phyloP scores from a whole-genome alignment of 2,113 vertebrate genomes.

The Toxotes jaculatrix region DNA sequence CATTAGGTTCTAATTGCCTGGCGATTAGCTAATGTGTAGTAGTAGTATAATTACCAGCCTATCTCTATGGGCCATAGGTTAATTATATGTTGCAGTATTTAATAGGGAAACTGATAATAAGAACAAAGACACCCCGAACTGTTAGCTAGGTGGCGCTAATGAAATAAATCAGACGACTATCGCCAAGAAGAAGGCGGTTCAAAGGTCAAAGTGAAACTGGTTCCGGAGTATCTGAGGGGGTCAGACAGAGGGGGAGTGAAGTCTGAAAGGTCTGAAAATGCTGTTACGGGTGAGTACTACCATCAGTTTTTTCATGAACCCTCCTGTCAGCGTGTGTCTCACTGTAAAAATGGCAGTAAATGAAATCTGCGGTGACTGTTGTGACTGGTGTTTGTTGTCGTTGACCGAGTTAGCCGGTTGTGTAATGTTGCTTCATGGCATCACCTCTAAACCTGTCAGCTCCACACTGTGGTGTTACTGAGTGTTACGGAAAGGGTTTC shows the following conservation, averaged over 20 bases:
- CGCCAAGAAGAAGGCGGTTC: background rate
- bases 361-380: accelerated
- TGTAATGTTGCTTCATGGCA: conserved; percentile 18
- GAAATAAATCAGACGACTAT: background rate
- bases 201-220: background rate
- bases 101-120: too few relatives aligned
- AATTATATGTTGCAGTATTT: too few relatives aligned
- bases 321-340: accelerated
- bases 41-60: too few relatives aligned
- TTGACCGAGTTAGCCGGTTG: conserved; percentile 16
- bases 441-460: background rate
- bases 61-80: too few relatives aligned
- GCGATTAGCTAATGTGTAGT: too few relatives aligned
- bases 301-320: accelerated
- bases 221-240: conserved; percentile 69
- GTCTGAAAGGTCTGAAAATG: conserved; percentile 61
- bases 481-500: too few relatives aligned
- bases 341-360: accelerated
- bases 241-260: conserved; percentile 35
- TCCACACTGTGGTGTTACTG: too few relatives aligned
- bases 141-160: background rate
- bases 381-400: background rate
- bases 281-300: conserved; percentile 77
- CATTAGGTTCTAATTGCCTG: too few relatives aligned
- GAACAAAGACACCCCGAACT: too few relatives aligned